These are phyloP conservation scores for Congeria kusceri DNA, from an alignment of 2,888 invertebrate genomes.

Conservation along the genomic window DNA sequence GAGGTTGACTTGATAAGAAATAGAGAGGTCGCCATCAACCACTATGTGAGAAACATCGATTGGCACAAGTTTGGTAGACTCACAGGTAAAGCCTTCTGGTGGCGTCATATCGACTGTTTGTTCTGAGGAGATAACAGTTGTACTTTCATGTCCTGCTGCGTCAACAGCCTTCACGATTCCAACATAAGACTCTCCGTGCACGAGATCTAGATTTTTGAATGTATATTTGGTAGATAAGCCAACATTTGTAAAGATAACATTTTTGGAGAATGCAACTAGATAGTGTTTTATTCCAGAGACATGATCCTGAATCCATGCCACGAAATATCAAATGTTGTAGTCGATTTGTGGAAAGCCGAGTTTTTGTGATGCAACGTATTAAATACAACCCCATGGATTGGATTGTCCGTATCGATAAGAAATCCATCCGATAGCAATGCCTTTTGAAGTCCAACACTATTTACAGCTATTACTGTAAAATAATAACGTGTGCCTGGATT, in stretches of 20 bases:
- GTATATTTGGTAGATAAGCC: conserved; percentile 8
- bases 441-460: too few relatives aligned
- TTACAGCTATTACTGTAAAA: too few relatives aligned
- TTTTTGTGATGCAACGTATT: not conserved
- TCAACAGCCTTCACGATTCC: conserved; percentile 59
- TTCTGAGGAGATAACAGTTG: too few relatives aligned
- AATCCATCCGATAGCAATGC: not conserved
- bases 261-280: not conserved
- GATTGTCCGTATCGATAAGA: too few relatives aligned
- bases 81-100: conserved; percentile 13
- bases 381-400: too few relatives aligned
- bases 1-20: conserved; percentile 2
- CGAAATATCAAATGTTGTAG: not conserved
- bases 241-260: conserved; percentile 22
- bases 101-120: not conserved
- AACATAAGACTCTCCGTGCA: conserved; percentile 38
- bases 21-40: too few relatives aligned
- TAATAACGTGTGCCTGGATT: too few relatives aligned
- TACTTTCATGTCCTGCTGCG: conserved; percentile 52
- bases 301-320: conserved; percentile 11
- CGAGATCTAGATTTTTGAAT: conserved; percentile 12
- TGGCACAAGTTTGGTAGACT: not conserved
- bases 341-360: too few relatives aligned
- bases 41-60: too few relatives aligned
- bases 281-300: not conserved